phyloP scores from a whole-genome alignment of 1,140 invertebrate species.

The Panagrolaimus sp. region DNA sequence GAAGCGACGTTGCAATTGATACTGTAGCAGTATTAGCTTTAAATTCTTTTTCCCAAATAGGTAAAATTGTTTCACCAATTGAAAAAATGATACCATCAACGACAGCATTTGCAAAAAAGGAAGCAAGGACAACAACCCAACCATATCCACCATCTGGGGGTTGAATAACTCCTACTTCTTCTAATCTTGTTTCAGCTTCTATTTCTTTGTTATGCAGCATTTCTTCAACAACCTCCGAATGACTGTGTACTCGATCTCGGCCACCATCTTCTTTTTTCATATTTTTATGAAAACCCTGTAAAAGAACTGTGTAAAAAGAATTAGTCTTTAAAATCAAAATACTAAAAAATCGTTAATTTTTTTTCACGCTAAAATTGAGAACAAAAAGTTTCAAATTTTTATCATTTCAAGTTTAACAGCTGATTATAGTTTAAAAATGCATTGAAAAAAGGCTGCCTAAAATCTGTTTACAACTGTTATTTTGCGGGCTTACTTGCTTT shows the following conservation, averaged over 20 bases:
- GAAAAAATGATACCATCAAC: constrained; percentile 88
- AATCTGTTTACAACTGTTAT: too few species aligned
- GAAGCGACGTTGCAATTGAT: constrained; percentile 76
- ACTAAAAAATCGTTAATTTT: too few species aligned
- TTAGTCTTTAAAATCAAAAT: too few species aligned
- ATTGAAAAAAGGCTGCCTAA: too few species aligned
- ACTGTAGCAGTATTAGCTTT: constrained; percentile 68
- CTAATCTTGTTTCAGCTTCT: constrained; percentile 30
- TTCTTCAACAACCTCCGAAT: neutral
- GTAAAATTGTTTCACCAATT: constrained; percentile 54
- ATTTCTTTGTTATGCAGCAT: constrained; percentile 1
- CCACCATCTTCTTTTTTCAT: neutral
- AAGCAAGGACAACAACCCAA: constrained; percentile 74
- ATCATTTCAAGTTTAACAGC: too few species aligned
- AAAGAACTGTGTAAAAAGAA: too few species aligned
- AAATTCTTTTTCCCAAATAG: constrained; percentile 63
- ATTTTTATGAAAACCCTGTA: neutral
- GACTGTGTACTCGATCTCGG: too few species aligned
- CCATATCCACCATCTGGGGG: constrained; percentile 79
- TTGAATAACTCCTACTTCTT: constrained; percentile 44
- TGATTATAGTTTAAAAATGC: too few species aligned
- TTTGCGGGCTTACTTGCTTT: too few species aligned
- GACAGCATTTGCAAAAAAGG: constrained; percentile 85
- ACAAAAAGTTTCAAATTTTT: too few species aligned
- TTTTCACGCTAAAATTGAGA: too few species aligned